phyloP scores from a whole-genome alignment of 2,888 invertebrate species.

The Candidula unifasciata region DNA sequence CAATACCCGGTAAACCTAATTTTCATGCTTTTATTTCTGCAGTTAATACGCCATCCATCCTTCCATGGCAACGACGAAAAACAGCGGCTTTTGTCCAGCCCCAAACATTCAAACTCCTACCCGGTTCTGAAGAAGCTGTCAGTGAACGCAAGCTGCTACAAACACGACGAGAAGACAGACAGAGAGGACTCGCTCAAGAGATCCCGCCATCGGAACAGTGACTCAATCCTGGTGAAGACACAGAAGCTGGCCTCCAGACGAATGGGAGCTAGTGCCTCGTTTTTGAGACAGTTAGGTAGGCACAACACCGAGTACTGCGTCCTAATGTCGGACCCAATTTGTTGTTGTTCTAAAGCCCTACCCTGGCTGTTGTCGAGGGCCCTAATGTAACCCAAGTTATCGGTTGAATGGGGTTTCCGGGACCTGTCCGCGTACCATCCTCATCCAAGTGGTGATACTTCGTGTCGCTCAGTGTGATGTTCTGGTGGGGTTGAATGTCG shows the following conservation, averaged over 20 bases:
- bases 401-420: no score
- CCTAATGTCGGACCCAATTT: no score
- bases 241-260: not conserved
- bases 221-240: not conserved
- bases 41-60: conserved; percentile 2
- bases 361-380: no score
- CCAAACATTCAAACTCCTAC: conserved; percentile 45
- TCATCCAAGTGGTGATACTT: no score
- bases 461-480: no score
- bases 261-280: conserved; percentile 17
- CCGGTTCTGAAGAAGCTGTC: conserved; percentile 37
- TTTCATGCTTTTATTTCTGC: not conserved
- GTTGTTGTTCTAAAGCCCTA: no score
- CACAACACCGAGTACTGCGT: no score
- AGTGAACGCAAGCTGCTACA: not conserved
- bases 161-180: not conserved
- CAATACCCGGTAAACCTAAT: no score
- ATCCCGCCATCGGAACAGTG: conserved; percentile 35
- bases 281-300: conserved; percentile 40
- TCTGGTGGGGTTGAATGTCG: no score
- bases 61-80: conserved; percentile 26
- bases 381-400: no score
- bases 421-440: no score
- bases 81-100: conserved; percentile 39
- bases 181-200: not conserved